Base-by-base conservation (phyloP, 2,888 invertebrate genomes). In the Drosophila recens region DNA sequence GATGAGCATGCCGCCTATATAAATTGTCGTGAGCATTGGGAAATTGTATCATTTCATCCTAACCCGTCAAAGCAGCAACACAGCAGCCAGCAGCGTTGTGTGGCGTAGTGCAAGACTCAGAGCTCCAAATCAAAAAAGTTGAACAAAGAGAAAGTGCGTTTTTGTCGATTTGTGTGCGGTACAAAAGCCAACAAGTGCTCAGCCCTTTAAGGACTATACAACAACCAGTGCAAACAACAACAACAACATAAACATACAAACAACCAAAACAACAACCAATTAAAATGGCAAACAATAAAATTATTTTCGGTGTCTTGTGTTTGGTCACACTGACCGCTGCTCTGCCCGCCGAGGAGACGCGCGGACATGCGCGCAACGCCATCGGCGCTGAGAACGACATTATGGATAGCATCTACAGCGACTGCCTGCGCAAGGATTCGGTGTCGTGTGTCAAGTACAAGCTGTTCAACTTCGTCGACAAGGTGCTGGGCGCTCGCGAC, bases 391-490 rank as follows among this genome's bases (percentile, higher is more conserved):
- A 96, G 87, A 96, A 96, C 90, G 97, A 97, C 87, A 94, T 97
- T 70, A 95, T 97, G 93, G 95, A 96, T 89, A 94, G 95, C 88
- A 95, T 95, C 91, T 96, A 96, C 92, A 94, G 94, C 87, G 97
- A 97, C 89, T 97, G 97, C 91, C 93, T 96, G 75, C 94, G 95
- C 88, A 97, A 97, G 93, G 97, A 97, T 90, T 96, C 97, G 33
- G 95, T 96, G 81, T 95, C 96, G 92, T 97, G 97, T 92, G 95
- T 97, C 88, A 97, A 97, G 92, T 96, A 96, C 94, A 97, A 97
- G 92, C 95, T 97, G 90, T 96, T 97, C 94, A 95, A 96, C 23
- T 97, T 96, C 93, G 96, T 97, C 80, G 97, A 97, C 93, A 97
- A 97, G 93, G 96, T 96, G 94, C 94, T 97, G 68, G 95, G 95